Evolutionary conservation across 1,140 invertebrate genomes (phyloP).

Genomic region (Formica selysi): DNA sequence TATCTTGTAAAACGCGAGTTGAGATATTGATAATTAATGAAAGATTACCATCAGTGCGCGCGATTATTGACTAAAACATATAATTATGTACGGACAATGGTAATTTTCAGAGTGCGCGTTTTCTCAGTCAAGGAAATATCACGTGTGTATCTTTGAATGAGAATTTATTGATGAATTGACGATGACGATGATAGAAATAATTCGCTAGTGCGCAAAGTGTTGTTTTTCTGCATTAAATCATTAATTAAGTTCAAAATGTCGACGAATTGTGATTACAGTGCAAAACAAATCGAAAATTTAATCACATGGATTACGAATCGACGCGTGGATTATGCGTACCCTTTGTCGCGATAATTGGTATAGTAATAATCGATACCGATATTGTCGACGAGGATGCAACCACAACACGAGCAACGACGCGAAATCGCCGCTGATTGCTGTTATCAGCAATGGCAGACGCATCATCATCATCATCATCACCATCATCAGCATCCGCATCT

Average conservation of each 20-base stretch:
- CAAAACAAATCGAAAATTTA: neutral
- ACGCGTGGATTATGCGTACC: neutral
- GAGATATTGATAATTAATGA: no score
- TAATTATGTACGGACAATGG: neutral
- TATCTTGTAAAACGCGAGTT: neutral
- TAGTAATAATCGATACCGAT: neutral
- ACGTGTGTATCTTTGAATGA: neutral
- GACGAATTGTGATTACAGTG: neutral
- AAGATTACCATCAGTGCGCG: neutral
- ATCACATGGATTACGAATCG: constrained; percentile 1
- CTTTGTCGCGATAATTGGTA: neutral
- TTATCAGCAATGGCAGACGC: constrained; percentile 74
- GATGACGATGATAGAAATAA: neutral
- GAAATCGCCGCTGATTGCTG: constrained; percentile 68
- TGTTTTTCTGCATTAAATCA: neutral
- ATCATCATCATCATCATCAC: constrained; percentile 71
- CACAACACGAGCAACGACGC: constrained; percentile 70
- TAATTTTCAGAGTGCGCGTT: constrained; percentile 1
- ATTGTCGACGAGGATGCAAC: constrained; percentile 61
- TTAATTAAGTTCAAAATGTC: constrained; percentile 20
- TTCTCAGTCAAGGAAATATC: neutral
- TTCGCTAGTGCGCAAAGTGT: constrained; percentile 16
- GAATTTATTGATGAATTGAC: neutral
- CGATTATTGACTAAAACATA: neutral
- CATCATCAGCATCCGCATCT: constrained; percentile 70